Evolutionary conservation across 1,140 invertebrate genomes (phyloP).

Genomic region (Helicorthomorpha holstii): DNA sequence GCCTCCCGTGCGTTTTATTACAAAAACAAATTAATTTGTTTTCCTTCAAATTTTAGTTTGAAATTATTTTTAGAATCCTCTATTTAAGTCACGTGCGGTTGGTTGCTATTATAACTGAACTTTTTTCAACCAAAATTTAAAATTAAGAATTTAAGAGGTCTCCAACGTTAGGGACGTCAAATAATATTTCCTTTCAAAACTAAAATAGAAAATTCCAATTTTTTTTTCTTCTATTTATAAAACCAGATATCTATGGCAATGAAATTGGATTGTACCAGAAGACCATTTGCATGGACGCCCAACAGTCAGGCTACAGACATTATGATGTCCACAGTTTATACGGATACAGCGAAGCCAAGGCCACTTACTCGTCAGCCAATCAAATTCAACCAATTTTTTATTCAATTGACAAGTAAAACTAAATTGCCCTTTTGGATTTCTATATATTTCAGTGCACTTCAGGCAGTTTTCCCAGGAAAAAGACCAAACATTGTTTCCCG

Average conservation of each 20-base stretch:
- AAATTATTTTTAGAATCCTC: neutral
- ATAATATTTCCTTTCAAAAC: neutral
- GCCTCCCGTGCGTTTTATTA: too few relatives aligned
- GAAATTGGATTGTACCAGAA: slow-evolving; percentile 23
- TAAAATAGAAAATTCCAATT: neutral
- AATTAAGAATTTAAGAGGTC: neutral
- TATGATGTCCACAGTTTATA: slow-evolving; percentile 28
- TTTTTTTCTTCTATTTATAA: neutral
- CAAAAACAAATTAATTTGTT: too few relatives aligned
- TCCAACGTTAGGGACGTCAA: too few relatives aligned
- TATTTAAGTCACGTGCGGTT: neutral
- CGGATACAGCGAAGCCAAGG: slow-evolving; percentile 18
- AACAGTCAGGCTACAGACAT: slow-evolving; percentile 17
- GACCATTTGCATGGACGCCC: slow-evolving; percentile 19
- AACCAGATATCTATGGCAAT: slow-evolving; percentile 17
- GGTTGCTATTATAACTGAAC: neutral
- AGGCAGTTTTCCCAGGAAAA: slow-evolving; percentile 4
- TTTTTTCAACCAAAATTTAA: neutral
- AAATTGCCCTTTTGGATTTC: slow-evolving; percentile 9
- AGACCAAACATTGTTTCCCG: slow-evolving; percentile 30
- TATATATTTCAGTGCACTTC: slow-evolving; percentile 7
- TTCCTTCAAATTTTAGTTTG: neutral
- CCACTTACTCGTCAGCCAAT: slow-evolving; percentile 13
- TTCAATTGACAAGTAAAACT: neutral
- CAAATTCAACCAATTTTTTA: neutral